These are phyloP conservation scores for Myrmecobius fasciatus DNA, from an alignment of 2,113 vertebrate species.

Conservation along the genomic window DNA sequence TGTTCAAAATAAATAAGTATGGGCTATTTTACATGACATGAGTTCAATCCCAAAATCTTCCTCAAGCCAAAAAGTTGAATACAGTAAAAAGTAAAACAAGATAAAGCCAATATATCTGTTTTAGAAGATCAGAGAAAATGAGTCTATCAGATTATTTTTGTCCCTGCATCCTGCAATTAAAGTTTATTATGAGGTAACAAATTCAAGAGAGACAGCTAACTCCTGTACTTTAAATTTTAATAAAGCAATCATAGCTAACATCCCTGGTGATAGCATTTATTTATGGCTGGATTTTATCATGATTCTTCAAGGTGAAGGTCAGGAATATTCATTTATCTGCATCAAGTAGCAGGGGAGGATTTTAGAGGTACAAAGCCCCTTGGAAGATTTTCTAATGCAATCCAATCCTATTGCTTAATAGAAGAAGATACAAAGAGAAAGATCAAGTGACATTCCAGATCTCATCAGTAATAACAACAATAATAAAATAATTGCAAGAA, in stretches of 20 bases:
- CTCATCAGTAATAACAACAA: not conserved
- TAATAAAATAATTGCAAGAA: not conserved
- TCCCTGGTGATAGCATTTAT: not conserved
- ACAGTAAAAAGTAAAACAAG: not conserved
- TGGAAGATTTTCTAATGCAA: not conserved
- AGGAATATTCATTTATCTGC: not conserved
- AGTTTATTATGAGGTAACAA: not conserved
- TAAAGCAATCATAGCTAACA: not conserved
- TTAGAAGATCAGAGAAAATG: not conserved
- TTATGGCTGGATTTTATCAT: not conserved
- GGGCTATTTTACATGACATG: not conserved
- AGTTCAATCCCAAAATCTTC: not conserved
- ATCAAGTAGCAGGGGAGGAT: not conserved
- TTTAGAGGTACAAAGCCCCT: not conserved
- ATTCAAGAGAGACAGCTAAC: not conserved
- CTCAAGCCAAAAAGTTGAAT: not conserved
- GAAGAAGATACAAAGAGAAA: not conserved
- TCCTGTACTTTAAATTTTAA: slow-evolving; percentile 13
- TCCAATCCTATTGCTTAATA: not conserved
- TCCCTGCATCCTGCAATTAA: not conserved
- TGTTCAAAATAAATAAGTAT: not conserved
- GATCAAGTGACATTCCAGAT: not conserved
- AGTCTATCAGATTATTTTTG: not conserved
- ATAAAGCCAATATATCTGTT: not conserved
- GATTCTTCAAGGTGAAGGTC: not conserved